Evolutionary conservation across 2,113 vertebrate species (phyloP), one percentile per base, ranked within the genome.

Genomic region (Pionites leucogaster): DNA sequence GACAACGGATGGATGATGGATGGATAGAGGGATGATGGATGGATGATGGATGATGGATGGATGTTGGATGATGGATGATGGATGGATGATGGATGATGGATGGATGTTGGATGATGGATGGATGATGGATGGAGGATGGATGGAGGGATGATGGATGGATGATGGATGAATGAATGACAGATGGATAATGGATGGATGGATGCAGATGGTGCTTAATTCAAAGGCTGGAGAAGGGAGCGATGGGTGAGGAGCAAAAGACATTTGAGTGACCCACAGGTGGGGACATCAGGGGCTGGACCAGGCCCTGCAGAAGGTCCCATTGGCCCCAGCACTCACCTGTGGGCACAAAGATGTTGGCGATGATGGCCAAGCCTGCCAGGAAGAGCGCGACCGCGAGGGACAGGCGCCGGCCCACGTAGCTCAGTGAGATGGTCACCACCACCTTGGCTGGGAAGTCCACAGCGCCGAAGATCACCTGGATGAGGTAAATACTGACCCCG

Each of bases 401-500:
- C 35, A 98, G 63, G 19, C 98, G 96, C 47, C 99, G 98, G 44
- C 99, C 99, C 0, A 99, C 59, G 87, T 95, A 98, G 95, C 96
- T 98, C 84, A 99, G 95, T 91, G 98, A 95, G 11, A 97, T 47
- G 49, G 99, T 98, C 90, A 98, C 96, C 23, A 98, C 10, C 13
- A 99, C 35, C 63, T 99, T 99, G 95, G 99, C 98, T 0, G 99
- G 99, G 95, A 99, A 77, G 87, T 99, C 99, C 4, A 99, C 98
- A 0, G 98, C 98, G 2, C 98, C 99, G 1, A 99, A 99, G 86
- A 99, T 99, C 68, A 99, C 94, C 97, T 99, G 99, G 83, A 99
- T 98, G 63, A 99, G 97, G 97, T 99, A 99, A 90, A 99, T 98
- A 97, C 97, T 99, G 83, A 99, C 98, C 6, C 99, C 99, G 1